Base-by-base conservation (phyloP, 2,113 vertebrate genomes). In the Limnothrissa miodon region DNA sequence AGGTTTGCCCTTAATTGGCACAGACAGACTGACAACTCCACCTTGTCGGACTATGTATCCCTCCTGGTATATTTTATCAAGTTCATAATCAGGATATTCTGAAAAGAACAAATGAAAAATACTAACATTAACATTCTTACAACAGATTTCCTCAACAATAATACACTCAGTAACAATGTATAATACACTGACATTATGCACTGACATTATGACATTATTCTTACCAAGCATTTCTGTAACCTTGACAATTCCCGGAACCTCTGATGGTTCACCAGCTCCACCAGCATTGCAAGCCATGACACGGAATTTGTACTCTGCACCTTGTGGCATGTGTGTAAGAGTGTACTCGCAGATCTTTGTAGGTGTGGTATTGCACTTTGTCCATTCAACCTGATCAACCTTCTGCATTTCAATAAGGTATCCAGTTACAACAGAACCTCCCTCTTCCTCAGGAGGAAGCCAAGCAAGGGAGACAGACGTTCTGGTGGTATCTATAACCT, bases 401-500 rank as follows among this genome's bases (percentile, higher is more conserved):
- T 99, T 99, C 90, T 99, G 98, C 98, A 99, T 99, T 93, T 99
- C 97, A 82, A 99, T 97, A 39, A 99, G 93, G 90, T 99, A 99
- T 39, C 98, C 98, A 56, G 93, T 97, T 87, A 99, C 93, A 87
- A 95, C 92, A 85, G 97, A 96, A 78, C 98, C 98, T 81, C 98
- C 98, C 93, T 99, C 97, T 81, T 99, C 97, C 92, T 97, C 97
- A 85, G 98, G 98, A 23, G 96, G 93, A 85, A 94, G 95, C 98
- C 98, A 99, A 87, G 97, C 98, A 88, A 99, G 90, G 81, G 97
- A 97, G 15, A 99, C 97, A 0, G 98, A 99, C 81, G 97, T 98
- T 89, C 98, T 96, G 91, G 98, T 99, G 86, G 95, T 97, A 91
- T 99, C 98, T 39, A 95, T 99, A 86, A 99, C 97, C 93, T 93